Percentiles rank a stretch among this genome's conserved stretches.
Conservation (phyloP, 2,797 vertebrate species). For the Delichon dasypus region DNA sequence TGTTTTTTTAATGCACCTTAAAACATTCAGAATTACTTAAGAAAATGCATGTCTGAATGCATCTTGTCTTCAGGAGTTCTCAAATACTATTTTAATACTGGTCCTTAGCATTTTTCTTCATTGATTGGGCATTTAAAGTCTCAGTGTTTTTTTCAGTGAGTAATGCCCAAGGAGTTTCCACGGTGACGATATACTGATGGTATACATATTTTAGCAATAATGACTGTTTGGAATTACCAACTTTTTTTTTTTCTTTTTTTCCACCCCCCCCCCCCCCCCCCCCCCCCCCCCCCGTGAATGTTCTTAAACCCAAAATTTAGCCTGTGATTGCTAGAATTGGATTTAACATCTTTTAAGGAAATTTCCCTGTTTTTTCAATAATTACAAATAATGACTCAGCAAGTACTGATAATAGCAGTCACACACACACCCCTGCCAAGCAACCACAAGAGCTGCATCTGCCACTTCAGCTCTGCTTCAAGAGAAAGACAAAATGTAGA, state of each 20-base stretch:
- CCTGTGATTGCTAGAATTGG: background rate
- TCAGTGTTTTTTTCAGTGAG: background rate
- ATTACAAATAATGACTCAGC: background rate
- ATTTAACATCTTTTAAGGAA: background rate
- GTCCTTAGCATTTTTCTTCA: background rate
- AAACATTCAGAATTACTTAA: background rate
- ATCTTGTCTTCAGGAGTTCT: background rate
- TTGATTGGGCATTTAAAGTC: background rate
- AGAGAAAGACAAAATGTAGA: conserved; percentile 5
- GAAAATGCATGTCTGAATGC: background rate
- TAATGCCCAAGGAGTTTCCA: background rate
- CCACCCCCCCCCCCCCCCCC: too few species aligned
- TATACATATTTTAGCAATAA: background rate
- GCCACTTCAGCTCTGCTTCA: background rate
- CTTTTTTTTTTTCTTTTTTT: background rate
- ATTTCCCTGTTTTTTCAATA: background rate
- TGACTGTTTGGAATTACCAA: background rate
- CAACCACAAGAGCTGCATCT: background rate
- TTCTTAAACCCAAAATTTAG: background rate
- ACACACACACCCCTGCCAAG: background rate
- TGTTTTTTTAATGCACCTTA: background rate
- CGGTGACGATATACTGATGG: background rate
- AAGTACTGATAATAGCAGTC: background rate
- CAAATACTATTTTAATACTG: background rate
- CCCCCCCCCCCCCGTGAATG: background rate